These are phyloP conservation scores for Agriopis marginaria DNA, from an alignment of 2,888 invertebrate genomes.

Conservation along the genomic window DNA sequence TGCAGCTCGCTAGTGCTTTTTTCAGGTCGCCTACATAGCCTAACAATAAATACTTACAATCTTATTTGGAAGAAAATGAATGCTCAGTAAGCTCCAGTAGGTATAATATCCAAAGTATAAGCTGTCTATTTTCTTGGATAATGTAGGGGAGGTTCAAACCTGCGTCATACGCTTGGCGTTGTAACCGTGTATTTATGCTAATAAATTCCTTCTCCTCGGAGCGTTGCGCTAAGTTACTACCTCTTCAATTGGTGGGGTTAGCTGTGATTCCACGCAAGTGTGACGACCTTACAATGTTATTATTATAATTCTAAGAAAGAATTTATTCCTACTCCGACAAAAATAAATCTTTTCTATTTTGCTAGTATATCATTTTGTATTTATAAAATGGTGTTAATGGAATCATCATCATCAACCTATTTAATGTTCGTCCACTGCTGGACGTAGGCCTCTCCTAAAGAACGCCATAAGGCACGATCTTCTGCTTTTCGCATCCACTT, in stretches of 20 bases:
- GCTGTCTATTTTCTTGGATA: constrained; percentile 11
- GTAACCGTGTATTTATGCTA: constrained; percentile 75
- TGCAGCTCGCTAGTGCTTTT: too few relatives aligned
- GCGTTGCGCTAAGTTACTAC: constrained; percentile 72
- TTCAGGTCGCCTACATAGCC: too few relatives aligned
- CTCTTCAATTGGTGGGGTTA: constrained; percentile 65
- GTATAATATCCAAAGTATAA: neutral
- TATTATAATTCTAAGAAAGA: neutral
- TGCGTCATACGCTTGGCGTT: constrained; percentile 63
- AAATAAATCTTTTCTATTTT: neutral
- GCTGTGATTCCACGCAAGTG: constrained; percentile 62
- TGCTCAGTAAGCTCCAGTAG: neutral
- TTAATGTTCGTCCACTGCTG: too few relatives aligned
- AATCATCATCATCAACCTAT: too few relatives aligned
- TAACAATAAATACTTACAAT: neutral
- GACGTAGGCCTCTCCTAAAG: too few relatives aligned
- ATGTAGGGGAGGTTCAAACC: constrained; percentile 16
- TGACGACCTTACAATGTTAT: constrained; percentile 45
- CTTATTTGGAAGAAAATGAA: neutral
- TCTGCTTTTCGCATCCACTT: too few relatives aligned
- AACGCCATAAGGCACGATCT: too few relatives aligned
- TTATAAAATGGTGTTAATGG: too few relatives aligned
- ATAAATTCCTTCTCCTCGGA: constrained; percentile 55
- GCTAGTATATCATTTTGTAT: too few relatives aligned
- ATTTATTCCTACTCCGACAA: neutral